Percentiles rank a stretch among this genome's conserved stretches.
phyloP scores from a whole-genome alignment of 2,797 vertebrate species.

The Pristis pectinata region DNA sequence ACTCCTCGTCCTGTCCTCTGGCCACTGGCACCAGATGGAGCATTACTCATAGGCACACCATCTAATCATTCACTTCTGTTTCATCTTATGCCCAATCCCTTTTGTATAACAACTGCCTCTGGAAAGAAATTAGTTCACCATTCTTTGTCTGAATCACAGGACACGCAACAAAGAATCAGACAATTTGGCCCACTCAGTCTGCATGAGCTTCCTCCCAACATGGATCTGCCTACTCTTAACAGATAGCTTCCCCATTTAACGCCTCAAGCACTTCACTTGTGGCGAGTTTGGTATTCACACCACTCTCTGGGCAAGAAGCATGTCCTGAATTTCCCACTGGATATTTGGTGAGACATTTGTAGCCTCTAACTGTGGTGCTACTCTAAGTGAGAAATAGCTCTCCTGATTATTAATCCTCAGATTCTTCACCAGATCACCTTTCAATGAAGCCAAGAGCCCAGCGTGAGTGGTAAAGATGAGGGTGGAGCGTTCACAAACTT shows the following conservation, averaged over 20 bases:
- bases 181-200: not conserved
- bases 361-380: not conserved
- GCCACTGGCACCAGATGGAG: not conserved
- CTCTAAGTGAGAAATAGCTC: not conserved
- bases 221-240: not conserved
- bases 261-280: not conserved
- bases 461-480: too few relatives aligned
- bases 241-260: not conserved
- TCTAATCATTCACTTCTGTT: not conserved
- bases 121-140: not conserved
- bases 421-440: too few relatives aligned
- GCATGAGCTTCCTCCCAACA: not conserved
- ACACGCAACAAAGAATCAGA: not conserved
- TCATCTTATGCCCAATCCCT: not conserved
- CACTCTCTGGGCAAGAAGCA: not conserved
- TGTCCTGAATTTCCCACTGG: not conserved
- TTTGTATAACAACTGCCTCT: not conserved
- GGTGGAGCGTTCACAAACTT: too few relatives aligned
- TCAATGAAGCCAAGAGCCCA: too few relatives aligned
- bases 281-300: not conserved
- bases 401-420: too few relatives aligned
- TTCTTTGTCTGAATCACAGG: not conserved
- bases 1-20: not conserved
- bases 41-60: not conserved
- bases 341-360: too few relatives aligned